These are phyloP conservation scores for Rhabdophis nuchalis DNA, from an alignment of 2,797 vertebrate genomes.

Conservation along the genomic window DNA sequence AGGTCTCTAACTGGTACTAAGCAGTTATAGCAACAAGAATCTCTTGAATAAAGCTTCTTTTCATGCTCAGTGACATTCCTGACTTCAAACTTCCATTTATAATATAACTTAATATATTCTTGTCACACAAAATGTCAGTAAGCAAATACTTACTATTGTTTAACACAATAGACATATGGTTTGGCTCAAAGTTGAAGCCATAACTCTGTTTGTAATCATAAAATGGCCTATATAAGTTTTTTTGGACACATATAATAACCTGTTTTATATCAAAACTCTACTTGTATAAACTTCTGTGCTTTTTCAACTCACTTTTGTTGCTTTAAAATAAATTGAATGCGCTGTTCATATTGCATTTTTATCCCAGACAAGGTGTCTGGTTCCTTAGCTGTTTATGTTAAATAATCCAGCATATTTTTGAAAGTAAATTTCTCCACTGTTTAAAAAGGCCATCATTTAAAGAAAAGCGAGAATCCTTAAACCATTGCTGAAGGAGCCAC, in stretches of 20 bases:
- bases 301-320: conserved; percentile 48
- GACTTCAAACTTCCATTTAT: neutral
- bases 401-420: conserved; percentile 41
- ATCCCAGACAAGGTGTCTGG: conserved; percentile 48
- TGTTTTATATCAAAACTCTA: conserved; percentile 56
- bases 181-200: neutral
- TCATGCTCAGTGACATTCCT: neutral
- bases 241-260: conserved; percentile 46
- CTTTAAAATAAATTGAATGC: conserved; percentile 54
- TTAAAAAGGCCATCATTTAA: conserved; percentile 18
- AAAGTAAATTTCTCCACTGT: neutral
- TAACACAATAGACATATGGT: neutral
- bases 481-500: neutral
- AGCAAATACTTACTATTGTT: neutral
- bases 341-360: conserved; percentile 35
- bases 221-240: conserved; percentile 41
- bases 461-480: neutral
- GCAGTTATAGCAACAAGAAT: neutral
- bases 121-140: neutral
- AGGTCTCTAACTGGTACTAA: neutral
- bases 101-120: conserved; percentile 3
- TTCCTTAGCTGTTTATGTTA: conserved; percentile 31
- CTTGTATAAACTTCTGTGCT: conserved; percentile 46
- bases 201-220: conserved; percentile 33
- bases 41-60: neutral